These are phyloP conservation scores for Daubentonia madagascariensis DNA, from an alignment of 2,113 vertebrate genomes.

Conservation along the genomic window DNA sequence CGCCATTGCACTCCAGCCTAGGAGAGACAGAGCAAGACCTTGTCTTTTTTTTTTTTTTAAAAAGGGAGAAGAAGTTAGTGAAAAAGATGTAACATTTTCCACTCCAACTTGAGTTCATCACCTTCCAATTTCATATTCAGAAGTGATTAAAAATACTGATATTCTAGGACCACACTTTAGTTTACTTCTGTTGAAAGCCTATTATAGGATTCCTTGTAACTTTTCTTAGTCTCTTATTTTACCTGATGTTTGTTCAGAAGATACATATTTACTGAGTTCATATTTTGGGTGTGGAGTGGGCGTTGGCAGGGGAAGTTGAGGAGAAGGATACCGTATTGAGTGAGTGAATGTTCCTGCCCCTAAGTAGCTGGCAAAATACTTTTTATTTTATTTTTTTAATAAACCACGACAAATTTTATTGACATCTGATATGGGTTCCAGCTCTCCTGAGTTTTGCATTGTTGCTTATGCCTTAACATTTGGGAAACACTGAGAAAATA, in stretches of 20 bases:
- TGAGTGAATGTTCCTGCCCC: not conserved
- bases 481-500: not conserved
- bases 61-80: not conserved
- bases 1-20: no score
- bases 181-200: not conserved
- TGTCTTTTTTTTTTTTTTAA: no score
- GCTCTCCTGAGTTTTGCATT: not conserved
- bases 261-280: not conserved
- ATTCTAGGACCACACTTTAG: not conserved
- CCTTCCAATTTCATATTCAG: not conserved
- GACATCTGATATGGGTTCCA: not conserved
- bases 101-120: not conserved
- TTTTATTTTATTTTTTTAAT: not conserved
- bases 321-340: not conserved
- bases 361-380: not conserved
- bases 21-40: no score
- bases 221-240: slow-evolving; percentile 9
- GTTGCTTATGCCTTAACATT: not conserved
- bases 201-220: not conserved
- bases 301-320: not conserved
- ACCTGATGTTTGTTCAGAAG: not conserved
- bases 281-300: not conserved
- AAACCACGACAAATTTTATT: not conserved
- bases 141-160: not conserved
- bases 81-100: not conserved